phyloP scores from a whole-genome alignment of 1,140 invertebrate species.

The Drosophila nigrodunni region DNA sequence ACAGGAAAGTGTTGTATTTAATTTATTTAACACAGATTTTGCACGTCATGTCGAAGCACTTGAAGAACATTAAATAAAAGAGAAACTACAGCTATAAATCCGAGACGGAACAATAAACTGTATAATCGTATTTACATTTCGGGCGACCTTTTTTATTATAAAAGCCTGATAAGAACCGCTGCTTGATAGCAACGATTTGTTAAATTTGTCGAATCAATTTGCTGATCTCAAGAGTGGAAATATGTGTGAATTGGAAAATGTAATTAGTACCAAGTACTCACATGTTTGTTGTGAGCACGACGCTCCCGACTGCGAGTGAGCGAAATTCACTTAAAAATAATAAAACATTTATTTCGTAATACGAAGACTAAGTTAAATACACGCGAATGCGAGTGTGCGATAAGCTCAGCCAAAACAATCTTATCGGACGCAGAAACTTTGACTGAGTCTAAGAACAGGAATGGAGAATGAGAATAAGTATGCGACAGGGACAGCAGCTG shows the following conservation, averaged over 20 bases:
- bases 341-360: conserved; percentile 60
- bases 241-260: conserved; percentile 1
- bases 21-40: background rate
- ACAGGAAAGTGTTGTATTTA: background rate
- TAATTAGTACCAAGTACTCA: conserved; percentile 7
- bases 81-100: conserved; percentile 24
- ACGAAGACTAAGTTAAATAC: conserved; percentile 9
- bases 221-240: background rate
- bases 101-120: conserved; percentile 2
- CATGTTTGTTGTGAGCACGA: background rate
- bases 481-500: background rate
- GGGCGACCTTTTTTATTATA: background rate
- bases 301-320: conserved; percentile 53
- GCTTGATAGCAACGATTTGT: background rate
- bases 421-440: conserved; percentile 52
- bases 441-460: background rate
- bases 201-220: conserved; percentile 8
- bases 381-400: conserved; percentile 50
- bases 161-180: conserved; percentile 2
- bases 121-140: conserved; percentile 10
- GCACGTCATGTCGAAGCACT: conserved; percentile 17
- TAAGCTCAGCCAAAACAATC: conserved; percentile 64
- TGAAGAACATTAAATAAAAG: background rate
- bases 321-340: conserved; percentile 67
- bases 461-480: background rate